Conservation (phyloP, 2,888 invertebrate species). For the Agapetus fuscipes region DNA sequence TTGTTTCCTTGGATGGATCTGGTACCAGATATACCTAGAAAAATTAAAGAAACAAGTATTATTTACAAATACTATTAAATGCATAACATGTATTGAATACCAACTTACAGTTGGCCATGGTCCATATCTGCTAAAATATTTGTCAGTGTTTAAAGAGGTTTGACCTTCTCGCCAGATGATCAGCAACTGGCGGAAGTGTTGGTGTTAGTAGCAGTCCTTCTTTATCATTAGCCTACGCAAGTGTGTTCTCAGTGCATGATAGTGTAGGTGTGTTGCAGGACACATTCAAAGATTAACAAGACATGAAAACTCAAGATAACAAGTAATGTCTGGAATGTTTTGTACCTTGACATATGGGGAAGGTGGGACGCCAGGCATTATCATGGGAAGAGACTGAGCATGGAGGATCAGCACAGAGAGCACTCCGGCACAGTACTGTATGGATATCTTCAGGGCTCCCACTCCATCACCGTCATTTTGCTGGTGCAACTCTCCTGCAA, state of each 20-base stretch:
- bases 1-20: conserved; percentile 84
- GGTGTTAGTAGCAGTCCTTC: too few relatives aligned
- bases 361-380: conserved; percentile 73
- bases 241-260: too few relatives aligned
- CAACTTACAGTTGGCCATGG: too few relatives aligned
- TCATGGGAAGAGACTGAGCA: conserved; percentile 75
- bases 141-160: too few relatives aligned
- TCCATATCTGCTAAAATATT: too few relatives aligned
- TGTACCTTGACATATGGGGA: conserved; percentile 79
- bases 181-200: too few relatives aligned
- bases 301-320: neutral
- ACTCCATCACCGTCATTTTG: conserved; percentile 32
- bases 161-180: too few relatives aligned
- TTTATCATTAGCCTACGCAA: too few relatives aligned
- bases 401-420: conserved; percentile 58
- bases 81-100: neutral
- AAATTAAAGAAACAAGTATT: neutral
- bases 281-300: neutral
- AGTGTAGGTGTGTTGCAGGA: neutral
- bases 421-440: conserved; percentile 41
- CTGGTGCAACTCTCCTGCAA: conserved; percentile 20
- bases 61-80: neutral
- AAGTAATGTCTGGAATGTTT: too few relatives aligned
- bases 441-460: conserved; percentile 39
- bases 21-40: conserved; percentile 73